Percentiles rank a stretch among this genome's conserved stretches.
These are phyloP conservation scores for Embiotoca jacksoni DNA, from an alignment of 2,113 vertebrate genomes.

Conservation along the genomic window DNA sequence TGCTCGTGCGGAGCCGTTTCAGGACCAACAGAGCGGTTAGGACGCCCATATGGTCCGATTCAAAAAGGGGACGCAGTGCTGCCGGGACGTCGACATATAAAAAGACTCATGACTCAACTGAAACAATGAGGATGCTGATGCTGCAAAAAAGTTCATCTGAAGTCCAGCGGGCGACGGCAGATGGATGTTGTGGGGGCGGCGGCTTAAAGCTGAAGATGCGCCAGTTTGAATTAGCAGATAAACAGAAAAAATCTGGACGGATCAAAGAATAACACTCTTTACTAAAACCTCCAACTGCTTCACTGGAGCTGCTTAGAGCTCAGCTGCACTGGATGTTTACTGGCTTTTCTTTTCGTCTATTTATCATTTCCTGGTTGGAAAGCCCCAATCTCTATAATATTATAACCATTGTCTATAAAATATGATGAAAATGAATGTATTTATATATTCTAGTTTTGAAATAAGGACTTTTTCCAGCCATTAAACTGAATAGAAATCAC, in stretches of 20 bases:
- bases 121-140: constrained; percentile 18
- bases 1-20: constrained; percentile 48
- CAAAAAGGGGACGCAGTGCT: background rate
- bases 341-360: background rate
- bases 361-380: too few relatives aligned
- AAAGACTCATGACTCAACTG: constrained; percentile 1
- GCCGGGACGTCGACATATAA: constrained; percentile 16
- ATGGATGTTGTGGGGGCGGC: constrained; percentile 32
- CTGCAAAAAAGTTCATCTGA: constrained; percentile 12
- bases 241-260: constrained; percentile 32
- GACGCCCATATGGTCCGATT: constrained; percentile 19
- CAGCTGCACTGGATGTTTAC: background rate
- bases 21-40: constrained; percentile 45
- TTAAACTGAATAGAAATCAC: too few relatives aligned
- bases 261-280: constrained; percentile 1
- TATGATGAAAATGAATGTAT: too few relatives aligned
- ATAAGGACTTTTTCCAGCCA: too few relatives aligned
- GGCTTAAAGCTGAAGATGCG: constrained; percentile 26
- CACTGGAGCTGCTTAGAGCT: constrained; percentile 2
- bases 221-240: constrained; percentile 36
- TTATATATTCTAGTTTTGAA: too few relatives aligned
- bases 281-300: constrained; percentile 29
- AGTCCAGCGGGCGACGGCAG: constrained; percentile 36
- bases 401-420: too few relatives aligned
- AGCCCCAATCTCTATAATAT: too few relatives aligned